Evolutionary conservation across 30 jellyfish, hydroid and myxozoan species (phyloP).

Genomic region (Catostylus mosaicus): DNA sequence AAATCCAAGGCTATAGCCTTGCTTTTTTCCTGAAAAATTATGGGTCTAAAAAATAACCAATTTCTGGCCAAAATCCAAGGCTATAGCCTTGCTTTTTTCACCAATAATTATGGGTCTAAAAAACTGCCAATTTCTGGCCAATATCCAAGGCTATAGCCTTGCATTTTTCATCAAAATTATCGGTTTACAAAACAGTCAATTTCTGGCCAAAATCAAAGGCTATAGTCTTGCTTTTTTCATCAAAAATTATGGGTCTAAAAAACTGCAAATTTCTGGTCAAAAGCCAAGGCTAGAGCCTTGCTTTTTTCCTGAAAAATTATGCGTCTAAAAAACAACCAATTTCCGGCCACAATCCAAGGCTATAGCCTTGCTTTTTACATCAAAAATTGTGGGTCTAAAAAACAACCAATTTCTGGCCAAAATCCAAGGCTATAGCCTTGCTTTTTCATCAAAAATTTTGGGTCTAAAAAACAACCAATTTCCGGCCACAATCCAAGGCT

Average conservation of each 20-base stretch:
- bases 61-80: not conserved
- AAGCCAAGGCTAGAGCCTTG: not conserved
- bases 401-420: not conserved
- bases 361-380: not conserved
- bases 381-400: not conserved
- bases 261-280: not conserved
- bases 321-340: not conserved
- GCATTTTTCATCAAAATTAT: no score
- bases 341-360: not conserved
- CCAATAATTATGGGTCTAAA: not conserved
- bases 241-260: no score
- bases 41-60: not conserved
- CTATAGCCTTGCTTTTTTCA: no score
- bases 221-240: no score
- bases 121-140: no score
- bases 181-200: not conserved
- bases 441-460: not conserved
- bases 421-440: not conserved
- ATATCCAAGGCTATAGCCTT: no score
- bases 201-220: no score
- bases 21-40: not conserved
- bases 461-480: not conserved
- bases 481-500: not conserved
- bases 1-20: not conserved
- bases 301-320: not conserved